Evolutionary conservation across 2,797 vertebrate genomes (phyloP), one percentile per base, ranked within the genome.

Genomic region (Platyrinchus mystaceus): DNA sequence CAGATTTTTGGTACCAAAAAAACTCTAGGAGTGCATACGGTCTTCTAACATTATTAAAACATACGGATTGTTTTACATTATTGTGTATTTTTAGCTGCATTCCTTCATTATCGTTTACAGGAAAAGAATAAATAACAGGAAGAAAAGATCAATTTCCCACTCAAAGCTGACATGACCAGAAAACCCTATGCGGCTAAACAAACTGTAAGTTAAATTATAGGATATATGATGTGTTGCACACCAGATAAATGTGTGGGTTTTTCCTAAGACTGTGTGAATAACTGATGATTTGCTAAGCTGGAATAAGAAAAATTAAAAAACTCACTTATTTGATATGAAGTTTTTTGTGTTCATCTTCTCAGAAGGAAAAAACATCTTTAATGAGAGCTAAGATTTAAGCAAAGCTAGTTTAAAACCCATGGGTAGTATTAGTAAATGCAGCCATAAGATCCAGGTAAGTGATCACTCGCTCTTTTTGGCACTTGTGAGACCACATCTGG

Each of bases 201-300:
- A 92, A 78, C 37, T 71, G 43, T 89, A 71, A 89, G 68, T 92
- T 76, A 96, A 95, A 96, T 92, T 93, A 91, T 55, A 93, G 90
- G 87, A 87, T 94, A 87, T 69, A 81, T 2, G 2, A 83, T 87
- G 49, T 53, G 15, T 26, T 87, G 18, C 46, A 43, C 34, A 39
- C 46, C 11, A 89, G 64, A 93, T 39, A 90, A 89, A 62, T 74
- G n/a, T 37, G 44, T 37, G 47, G 12, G 0, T 24, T 77, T 93
- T 74, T 52, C 27, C 66, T 78, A 78, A 77, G 75, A 47, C 28
- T 78, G 21, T 75, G 27, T 83, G 64, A 93, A 82, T 55, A 91
- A 62, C 37, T 55, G 43, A 41, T 69, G 24, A 8, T 49, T 79
- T 46, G 10, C 85, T 74, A 22, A 64, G 49, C 50, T 12, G 32